Conservation (phyloP, 2,113 vertebrate genomes). For the Neodon shergylaensis region DNA sequence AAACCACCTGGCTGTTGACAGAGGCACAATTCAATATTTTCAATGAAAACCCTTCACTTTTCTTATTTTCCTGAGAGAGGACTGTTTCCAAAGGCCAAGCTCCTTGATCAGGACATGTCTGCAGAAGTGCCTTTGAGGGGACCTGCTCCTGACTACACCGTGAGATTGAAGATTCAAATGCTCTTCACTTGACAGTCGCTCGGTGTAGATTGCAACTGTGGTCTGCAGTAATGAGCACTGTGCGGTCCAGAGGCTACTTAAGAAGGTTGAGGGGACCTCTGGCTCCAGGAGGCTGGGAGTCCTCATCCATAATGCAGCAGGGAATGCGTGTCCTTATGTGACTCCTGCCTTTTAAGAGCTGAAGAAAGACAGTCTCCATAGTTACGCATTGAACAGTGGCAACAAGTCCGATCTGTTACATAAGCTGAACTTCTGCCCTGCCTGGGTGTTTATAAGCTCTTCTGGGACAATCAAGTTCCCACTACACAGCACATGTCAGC, state of each 20-base stretch:
- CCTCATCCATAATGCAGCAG: slow-evolving; percentile 76
- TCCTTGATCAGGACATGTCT: neutral
- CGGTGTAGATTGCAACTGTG: neutral
- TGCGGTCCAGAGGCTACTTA: neutral
- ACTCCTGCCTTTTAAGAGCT: slow-evolving; percentile 68
- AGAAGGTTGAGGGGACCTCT: neutral
- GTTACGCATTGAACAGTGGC: slow-evolving; percentile 80
- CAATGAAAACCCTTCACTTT: neutral
- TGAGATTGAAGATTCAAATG: neutral
- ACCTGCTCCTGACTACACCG: neutral
- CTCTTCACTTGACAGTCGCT: fast-evolving
- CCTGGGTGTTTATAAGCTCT: slow-evolving; percentile 53
- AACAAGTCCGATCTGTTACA: slow-evolving; percentile 78
- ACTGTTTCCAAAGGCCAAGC: neutral
- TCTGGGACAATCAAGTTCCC: slow-evolving; percentile 73
- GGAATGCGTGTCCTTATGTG: slow-evolving; percentile 71
- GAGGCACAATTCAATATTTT: neutral
- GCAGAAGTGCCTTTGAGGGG: neutral
- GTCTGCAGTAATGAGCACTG: neutral
- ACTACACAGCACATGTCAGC: slow-evolving; percentile 65
- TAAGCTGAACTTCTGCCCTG: slow-evolving; percentile 72
- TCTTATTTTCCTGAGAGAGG: neutral
- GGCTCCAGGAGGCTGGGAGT: slow-evolving; percentile 48
- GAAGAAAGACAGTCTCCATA: slow-evolving; percentile 77
- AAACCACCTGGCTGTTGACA: neutral